Evolutionary conservation across 2,888 invertebrate species (phyloP).

Genomic region (Cancer borealis): DNA sequence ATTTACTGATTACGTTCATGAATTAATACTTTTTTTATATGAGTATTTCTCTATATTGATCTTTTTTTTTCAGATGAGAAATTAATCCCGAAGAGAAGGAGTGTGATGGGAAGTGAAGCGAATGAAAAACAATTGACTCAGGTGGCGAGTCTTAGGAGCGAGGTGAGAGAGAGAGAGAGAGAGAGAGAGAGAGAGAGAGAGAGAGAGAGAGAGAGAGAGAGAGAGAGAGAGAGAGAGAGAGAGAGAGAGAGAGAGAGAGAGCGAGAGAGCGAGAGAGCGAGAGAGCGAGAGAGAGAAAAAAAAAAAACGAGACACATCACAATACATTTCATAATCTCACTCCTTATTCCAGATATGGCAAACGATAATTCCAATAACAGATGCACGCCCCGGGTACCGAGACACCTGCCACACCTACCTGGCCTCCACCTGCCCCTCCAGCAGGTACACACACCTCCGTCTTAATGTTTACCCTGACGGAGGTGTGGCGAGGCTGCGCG

Average conservation of each 20-base stretch:
- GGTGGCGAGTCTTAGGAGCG: constrained; percentile 81
- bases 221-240: constrained; percentile 35
- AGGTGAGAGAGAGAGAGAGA: constrained; percentile 78
- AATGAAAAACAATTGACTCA: constrained; percentile 81
- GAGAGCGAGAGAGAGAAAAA: constrained; percentile 26
- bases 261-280: constrained; percentile 29
- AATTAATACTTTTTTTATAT: background rate
- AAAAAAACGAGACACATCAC: background rate
- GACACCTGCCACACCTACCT: constrained; percentile 84
- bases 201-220: constrained; percentile 32
- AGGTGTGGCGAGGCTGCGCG: constrained; percentile 84
- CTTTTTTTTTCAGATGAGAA: constrained; percentile 71
- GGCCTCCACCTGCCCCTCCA: constrained; percentile 51
- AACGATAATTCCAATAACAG: constrained; percentile 83
- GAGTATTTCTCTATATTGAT: background rate
- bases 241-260: constrained; percentile 40
- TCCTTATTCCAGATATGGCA: constrained; percentile 82
- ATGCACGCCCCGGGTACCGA: constrained; percentile 82
- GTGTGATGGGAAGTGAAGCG: constrained; percentile 81
- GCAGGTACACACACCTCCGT: constrained; percentile 82
- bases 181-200: constrained; percentile 32
- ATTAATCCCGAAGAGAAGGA: constrained; percentile 71
- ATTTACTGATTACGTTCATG: background rate
- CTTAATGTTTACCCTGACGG: constrained; percentile 85
- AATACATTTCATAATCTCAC: background rate